Conservation (phyloP, 2,888 invertebrate genomes). For the Netelia inedita region DNA sequence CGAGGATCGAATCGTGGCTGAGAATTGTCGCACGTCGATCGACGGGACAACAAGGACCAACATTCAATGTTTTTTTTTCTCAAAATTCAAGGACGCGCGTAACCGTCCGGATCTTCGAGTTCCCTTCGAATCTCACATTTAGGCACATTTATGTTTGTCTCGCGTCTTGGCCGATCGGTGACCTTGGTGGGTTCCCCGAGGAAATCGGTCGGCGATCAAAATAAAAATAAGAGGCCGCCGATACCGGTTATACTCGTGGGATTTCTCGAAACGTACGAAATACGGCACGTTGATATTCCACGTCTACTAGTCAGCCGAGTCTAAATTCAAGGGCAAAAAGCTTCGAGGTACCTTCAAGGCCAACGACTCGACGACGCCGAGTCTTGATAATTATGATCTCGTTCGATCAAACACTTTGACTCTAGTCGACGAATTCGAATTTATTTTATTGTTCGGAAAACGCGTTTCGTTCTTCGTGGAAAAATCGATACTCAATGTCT, state of each 20-base stretch:
- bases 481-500: background rate
- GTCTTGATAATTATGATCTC: background rate
- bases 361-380: background rate
- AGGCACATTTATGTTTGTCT: too few species aligned
- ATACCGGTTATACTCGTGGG: constrained; percentile 32
- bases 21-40: too few species aligned
- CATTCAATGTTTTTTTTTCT: too few species aligned
- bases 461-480: too few species aligned
- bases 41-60: too few species aligned
- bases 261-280: background rate
- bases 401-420: background rate
- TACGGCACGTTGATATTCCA: background rate
- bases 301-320: constrained; percentile 9
- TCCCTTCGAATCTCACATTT: too few species aligned
- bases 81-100: too few species aligned
- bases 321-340: constrained; percentile 13
- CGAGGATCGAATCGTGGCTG: too few species aligned
- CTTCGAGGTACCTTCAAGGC: constrained; percentile 26
- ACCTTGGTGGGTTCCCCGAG: background rate
- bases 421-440: background rate
- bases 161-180: background rate
- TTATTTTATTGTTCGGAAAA: background rate
- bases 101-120: too few species aligned
- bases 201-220: background rate
- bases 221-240: background rate